Percentiles rank a stretch among this genome's conserved stretches.
These are phyloP conservation scores for Neotoma lepida DNA, from an alignment of 2,113 vertebrate species.

Conservation along the genomic window DNA sequence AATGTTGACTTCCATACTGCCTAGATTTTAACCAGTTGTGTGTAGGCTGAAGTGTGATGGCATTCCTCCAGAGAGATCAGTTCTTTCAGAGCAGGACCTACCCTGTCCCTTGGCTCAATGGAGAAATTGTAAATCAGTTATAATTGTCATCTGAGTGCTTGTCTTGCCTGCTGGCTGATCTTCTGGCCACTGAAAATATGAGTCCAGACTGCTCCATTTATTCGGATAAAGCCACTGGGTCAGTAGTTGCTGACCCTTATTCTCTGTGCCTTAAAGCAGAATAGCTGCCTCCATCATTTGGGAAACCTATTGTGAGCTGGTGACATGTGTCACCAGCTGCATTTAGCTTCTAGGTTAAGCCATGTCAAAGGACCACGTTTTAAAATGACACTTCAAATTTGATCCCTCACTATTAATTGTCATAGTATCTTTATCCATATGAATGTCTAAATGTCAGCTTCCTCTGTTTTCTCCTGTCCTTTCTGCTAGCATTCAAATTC, in stretches of 20 bases:
- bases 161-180: neutral
- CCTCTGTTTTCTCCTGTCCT: conserved; percentile 40
- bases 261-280: conserved; percentile 8
- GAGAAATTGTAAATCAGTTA: conserved; percentile 24
- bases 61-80: neutral
- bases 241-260: neutral
- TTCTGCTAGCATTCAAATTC: conserved; percentile 60
- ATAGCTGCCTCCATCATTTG: neutral
- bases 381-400: conserved; percentile 50
- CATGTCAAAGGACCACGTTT: conserved; percentile 43
- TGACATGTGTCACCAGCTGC: neutral
- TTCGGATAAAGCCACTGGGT: neutral
- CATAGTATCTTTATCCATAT: conserved; percentile 39
- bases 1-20: neutral
- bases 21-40: neutral
- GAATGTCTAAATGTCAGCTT: conserved; percentile 28
- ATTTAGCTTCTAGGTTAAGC: conserved; percentile 32
- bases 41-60: neutral
- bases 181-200: conserved; percentile 7
- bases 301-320: neutral
- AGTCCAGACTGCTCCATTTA: neutral
- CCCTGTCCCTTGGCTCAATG: neutral
- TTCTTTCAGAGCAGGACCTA: neutral
- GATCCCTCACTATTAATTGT: neutral
- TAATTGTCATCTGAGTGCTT: neutral